Conservation (phyloP, 1,140 invertebrate genomes). For the Diuraphis noxia region DNA sequence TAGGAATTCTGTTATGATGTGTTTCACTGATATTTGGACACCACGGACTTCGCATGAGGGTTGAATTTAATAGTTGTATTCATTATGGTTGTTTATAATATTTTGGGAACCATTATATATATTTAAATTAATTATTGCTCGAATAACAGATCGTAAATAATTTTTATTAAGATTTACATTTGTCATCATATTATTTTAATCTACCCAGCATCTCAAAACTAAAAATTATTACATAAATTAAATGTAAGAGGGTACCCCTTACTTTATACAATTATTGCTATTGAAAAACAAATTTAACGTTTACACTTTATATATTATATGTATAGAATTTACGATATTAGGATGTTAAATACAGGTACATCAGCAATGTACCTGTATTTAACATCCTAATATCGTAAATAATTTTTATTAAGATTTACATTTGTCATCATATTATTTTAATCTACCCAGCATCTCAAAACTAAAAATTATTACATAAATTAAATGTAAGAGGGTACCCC, state of each 20-base stretch:
- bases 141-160: not conserved
- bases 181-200: not conserved
- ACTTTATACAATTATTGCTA: not conserved
- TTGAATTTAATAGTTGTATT: no score
- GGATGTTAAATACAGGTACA: not conserved
- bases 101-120: not conserved
- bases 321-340: not conserved
- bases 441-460: no score
- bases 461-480: not conserved
- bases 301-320: not conserved
- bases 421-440: not conserved
- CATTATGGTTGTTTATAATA: not conserved
- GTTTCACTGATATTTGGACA: no score
- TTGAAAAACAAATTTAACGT: not conserved
- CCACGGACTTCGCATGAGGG: no score
- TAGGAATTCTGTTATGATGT: no score
- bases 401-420: not conserved
- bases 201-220: no score
- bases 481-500: not conserved
- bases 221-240: not conserved
- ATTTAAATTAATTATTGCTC: not conserved
- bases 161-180: not conserved
- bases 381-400: not conserved
- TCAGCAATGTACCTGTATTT: not conserved
- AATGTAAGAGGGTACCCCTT: not conserved